A percentile compares a stretch with the other conserved stretches of the same genome.
phyloP scores from a whole-genome alignment of 2,113 vertebrate species.

The Baryphthengus martii region DNA sequence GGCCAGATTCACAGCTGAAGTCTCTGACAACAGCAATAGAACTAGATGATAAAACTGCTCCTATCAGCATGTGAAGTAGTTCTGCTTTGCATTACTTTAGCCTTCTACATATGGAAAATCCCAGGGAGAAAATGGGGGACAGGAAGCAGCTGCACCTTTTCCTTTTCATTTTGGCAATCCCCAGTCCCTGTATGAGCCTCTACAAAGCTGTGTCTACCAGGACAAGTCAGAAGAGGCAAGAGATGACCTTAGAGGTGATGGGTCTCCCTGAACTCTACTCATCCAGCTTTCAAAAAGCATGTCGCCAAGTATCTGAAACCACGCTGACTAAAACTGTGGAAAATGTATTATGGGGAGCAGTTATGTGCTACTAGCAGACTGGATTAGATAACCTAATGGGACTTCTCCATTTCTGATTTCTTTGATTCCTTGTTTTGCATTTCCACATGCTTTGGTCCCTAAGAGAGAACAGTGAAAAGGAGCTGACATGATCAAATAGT shows the following conservation, averaged over 20 bases:
- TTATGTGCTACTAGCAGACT: conserved; percentile 2
- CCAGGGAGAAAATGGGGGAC: neutral
- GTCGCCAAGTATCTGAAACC: neutral
- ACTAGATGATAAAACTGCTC: neutral
- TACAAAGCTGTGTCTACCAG: neutral
- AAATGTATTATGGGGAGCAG: neutral
- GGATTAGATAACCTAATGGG: conserved; percentile 24
- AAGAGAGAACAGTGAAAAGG: conserved; percentile 8
- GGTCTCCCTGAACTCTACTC: neutral
- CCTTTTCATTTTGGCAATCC: neutral
- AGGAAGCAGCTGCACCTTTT: neutral
- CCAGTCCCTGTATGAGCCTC: neutral
- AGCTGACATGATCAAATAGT: conserved; percentile 22
- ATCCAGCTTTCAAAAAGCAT: neutral
- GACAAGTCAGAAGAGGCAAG: neutral
- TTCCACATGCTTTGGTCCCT: conserved; percentile 43
- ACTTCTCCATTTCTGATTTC: conserved; percentile 27
- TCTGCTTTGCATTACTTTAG: neutral
- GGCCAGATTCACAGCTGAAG: neutral
- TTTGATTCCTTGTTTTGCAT: conserved; percentile 24
- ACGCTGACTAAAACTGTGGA: neutral
- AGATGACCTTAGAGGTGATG: neutral
- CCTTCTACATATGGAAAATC: neutral
- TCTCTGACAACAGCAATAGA: neutral
- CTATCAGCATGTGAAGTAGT: neutral